Conservation (phyloP, 2,113 vertebrate species). For the Callopanchax toddi region DNA sequence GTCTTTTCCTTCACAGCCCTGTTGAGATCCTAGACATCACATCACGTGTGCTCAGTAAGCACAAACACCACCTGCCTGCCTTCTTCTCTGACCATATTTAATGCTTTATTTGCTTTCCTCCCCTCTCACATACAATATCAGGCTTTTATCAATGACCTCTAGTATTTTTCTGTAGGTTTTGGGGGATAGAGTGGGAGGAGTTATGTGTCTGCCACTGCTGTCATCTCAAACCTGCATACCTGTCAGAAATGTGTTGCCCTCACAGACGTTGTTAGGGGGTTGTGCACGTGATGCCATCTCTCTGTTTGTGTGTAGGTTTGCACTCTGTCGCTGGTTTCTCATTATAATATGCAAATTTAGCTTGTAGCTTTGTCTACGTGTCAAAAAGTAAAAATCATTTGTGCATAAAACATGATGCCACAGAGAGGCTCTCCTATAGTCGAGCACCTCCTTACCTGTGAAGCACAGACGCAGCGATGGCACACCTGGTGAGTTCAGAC, state of each 20-base stretch:
- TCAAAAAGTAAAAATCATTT: constrained; percentile 50
- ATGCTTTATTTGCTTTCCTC: constrained; percentile 16
- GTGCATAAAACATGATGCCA: constrained; percentile 39
- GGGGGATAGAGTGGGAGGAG: constrained; percentile 6
- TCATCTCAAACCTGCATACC: constrained; percentile 36
- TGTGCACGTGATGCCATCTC: constrained; percentile 30
- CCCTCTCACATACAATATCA: constrained; percentile 29
- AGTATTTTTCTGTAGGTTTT: constrained; percentile 31
- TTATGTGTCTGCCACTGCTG: constrained; percentile 2
- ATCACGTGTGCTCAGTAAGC: constrained; percentile 25
- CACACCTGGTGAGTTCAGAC: constrained; percentile 62
- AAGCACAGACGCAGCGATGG: neutral
- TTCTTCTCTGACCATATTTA: constrained; percentile 19
- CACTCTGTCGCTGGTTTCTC: constrained; percentile 13
- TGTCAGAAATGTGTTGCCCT: constrained; percentile 51
- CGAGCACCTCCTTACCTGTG: neutral
- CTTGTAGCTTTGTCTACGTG: constrained; percentile 37
- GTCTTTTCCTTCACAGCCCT: constrained; percentile 16
- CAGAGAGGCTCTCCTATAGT: constrained; percentile 23
- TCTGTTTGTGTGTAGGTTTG: neutral
- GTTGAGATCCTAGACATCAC: constrained; percentile 17
- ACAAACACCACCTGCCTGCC: constrained; percentile 36
- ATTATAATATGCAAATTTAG: constrained; percentile 31
- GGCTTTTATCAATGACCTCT: constrained; percentile 31
- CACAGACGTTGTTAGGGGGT: constrained; percentile 53